Evolutionary conservation across 2,888 invertebrate genomes (phyloP), one percentile per base, ranked within the genome.

Genomic region (Phengaris arion): DNA sequence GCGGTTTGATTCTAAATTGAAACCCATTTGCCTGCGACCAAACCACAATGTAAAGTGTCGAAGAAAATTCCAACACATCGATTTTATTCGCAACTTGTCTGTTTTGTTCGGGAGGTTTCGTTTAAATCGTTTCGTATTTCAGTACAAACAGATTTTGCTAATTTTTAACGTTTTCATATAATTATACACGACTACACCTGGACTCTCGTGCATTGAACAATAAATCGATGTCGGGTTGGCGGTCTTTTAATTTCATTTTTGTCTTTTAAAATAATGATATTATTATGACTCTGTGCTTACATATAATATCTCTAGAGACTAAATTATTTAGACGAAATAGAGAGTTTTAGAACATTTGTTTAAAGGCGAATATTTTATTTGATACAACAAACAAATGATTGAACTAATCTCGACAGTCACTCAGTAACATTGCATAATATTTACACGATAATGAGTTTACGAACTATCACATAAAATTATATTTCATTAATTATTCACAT

Each of bases 1-100:
- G 72, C 52, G 72, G 72, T 72, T 72, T 54, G 22, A 72, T 35
- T 52, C 52, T 35, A 72, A 72, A 70, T 70, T 70, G 51, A 51
- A 70, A 70, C 52, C 70, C 72, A 72, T 54, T 54, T 54, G 72
- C 54, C 70, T 6, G 54, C 22, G 72, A 13, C 72, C 72, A 10
- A 22, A 52, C 70, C 70, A 35, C 54, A 72, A 72, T 72, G 72
- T 35, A 35, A 54, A 35, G 52, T 72, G 22, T 45, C 72, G 52
- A 54, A 72, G 52, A 54, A 68, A 68, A 52, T 72, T 72, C 52
- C 13, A 72, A 22, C 54, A 72, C 70, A 51, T 69, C 45, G 46
- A 48, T 48, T 69, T 69, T 48, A n/a, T 70, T 70, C 10, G 48
- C 22, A 51, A 70, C 15, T n/a, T 51, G 10, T 15, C 48, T n/a